Conservation (phyloP, 2,113 vertebrate species). For the Oreocharis arfaki region DNA sequence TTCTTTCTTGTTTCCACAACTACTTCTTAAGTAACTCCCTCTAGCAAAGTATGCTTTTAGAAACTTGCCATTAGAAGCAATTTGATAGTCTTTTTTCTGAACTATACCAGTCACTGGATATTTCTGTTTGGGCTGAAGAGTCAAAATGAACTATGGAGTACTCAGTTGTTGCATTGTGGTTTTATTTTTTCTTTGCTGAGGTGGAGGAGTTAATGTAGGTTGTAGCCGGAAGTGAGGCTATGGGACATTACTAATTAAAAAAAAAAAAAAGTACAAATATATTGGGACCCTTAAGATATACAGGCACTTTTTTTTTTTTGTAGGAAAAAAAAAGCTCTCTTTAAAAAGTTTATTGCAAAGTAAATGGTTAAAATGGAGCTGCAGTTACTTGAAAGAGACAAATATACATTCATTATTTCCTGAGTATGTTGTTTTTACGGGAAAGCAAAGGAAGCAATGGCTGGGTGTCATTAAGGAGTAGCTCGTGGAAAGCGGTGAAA, state of each 20-base stretch:
- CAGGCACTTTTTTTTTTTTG: neutral
- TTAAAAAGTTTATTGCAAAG: constrained; percentile 53
- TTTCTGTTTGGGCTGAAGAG: constrained; percentile 1
- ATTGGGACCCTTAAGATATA: neutral
- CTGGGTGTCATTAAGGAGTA: constrained; percentile 53
- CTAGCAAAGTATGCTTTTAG: constrained; percentile 16
- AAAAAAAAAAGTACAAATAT: neutral
- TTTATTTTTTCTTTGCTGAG: neutral
- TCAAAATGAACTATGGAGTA: neutral
- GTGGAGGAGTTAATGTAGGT: neutral
- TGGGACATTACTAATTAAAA: neutral
- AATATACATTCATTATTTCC: constrained; percentile 54
- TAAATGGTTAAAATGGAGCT: constrained; percentile 31
- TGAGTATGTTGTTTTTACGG: constrained; percentile 41
- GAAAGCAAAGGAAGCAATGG: constrained; percentile 44
- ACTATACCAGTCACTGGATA: neutral
- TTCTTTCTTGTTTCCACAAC: neutral
- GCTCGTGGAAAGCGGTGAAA: constrained; percentile 36
- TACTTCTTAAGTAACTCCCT: neutral
- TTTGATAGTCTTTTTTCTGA: neutral
- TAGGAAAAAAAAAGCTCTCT: neutral
- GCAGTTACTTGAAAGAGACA: constrained; percentile 64
- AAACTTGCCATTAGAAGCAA: neutral
- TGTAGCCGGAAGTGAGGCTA: neutral
- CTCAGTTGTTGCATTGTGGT: neutral